These are phyloP conservation scores for Homalodisca vitripennis DNA, from an alignment of 1,140 invertebrate species.

Conservation along the genomic window DNA sequence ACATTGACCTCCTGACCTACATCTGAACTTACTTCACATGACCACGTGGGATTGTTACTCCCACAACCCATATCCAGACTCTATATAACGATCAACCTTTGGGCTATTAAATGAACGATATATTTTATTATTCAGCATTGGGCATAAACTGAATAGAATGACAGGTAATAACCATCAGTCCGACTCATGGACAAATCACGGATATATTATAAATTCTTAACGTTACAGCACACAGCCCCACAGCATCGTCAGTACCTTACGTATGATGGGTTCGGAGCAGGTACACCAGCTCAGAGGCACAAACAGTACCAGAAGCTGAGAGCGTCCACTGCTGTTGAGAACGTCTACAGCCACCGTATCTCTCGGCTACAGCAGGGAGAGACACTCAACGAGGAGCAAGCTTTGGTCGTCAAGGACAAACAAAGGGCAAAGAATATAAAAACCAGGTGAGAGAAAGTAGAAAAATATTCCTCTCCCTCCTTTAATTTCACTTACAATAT, in stretches of 20 bases:
- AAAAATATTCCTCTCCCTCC: neutral
- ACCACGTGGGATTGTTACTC: too few species aligned
- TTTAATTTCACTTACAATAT: too few species aligned
- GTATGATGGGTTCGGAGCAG: conserved; percentile 73
- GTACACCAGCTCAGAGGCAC: conserved; percentile 72
- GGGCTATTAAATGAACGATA: too few species aligned
- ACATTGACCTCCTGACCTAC: too few species aligned
- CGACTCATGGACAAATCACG: too few species aligned
- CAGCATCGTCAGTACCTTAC: conserved; percentile 85
- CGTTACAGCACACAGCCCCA: conserved; percentile 72
- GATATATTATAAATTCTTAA: too few species aligned
- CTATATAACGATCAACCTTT: too few species aligned
- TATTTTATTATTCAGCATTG: too few species aligned
- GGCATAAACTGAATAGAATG: too few species aligned
- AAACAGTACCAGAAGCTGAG: conserved; percentile 68
- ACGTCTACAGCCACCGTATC: conserved; percentile 72
- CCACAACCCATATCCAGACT: too few species aligned
- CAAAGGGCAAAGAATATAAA: conserved; percentile 64
- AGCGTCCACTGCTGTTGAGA: conserved; percentile 70
- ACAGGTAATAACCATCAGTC: too few species aligned
- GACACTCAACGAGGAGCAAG: conserved; percentile 56
- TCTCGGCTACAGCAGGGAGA: conserved; percentile 47
- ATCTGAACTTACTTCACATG: too few species aligned
- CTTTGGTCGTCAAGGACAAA: conserved; percentile 65
- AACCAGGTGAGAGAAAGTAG: conserved; percentile 60